Evolutionary conservation across 2,113 vertebrate genomes (phyloP).

Genomic region (Myotis davidii): DNA sequence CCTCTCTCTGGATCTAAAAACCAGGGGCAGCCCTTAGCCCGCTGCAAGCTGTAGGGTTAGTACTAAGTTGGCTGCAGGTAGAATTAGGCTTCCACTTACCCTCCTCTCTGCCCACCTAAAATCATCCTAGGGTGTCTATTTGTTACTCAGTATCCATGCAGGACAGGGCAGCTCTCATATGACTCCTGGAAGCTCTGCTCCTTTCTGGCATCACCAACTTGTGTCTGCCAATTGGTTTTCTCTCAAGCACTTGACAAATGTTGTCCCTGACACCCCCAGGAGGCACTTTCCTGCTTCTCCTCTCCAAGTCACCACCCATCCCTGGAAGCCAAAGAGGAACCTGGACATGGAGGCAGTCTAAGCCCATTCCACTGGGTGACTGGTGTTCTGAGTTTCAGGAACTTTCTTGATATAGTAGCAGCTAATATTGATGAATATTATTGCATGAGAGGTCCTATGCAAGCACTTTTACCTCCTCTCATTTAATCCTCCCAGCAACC

Average conservation of each 20-base stretch:
- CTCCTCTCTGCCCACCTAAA: background rate
- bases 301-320: background rate
- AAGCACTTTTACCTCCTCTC: background rate
- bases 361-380: background rate
- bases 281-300: background rate
- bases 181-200: background rate
- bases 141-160: background rate
- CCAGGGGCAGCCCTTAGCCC: background rate
- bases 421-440: background rate
- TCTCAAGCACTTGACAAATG: background rate
- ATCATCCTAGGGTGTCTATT: background rate
- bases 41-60: background rate
- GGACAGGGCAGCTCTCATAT: background rate
- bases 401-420: background rate
- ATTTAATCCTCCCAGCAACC: background rate
- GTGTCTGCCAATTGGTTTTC: background rate
- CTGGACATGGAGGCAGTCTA: background rate
- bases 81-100: background rate
- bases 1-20: background rate
- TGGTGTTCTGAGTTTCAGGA: background rate
- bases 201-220: background rate
- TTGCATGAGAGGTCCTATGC: background rate
- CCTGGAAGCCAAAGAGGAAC: background rate
- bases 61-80: background rate
- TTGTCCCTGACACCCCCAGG: background rate